Base-by-base conservation (phyloP, 2,888 invertebrate genomes). In the Cheilosia vulpina region DNA sequence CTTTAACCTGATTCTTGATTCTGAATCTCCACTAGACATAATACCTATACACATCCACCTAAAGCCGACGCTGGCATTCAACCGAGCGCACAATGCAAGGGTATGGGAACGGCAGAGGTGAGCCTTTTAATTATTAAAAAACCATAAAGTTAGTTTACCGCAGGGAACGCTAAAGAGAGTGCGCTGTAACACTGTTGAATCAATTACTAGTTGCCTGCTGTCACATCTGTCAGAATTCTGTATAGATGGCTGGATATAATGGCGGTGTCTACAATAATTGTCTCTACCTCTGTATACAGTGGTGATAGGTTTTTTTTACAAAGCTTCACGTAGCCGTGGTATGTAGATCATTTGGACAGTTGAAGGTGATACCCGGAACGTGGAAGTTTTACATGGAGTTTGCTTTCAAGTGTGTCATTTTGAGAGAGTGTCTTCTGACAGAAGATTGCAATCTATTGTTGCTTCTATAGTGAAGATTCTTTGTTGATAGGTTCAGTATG, bases 71-170 rank as follows among this genome's bases (percentile, higher is more conserved):
- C 52, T 52, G 52, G 2, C 13, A 47, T 17, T n/a, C 17, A n/a
- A 47, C 19, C n/a, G 2, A 17, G 24, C 57, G 52, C 34, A 50
- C 31, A 45, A 17, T 21, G 13, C 3, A 34, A 17, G 15, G 27
- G 27, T 1, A 27, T 27, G 27, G 27, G 6, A 2, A 27, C n/a
- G 41, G 41, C 19, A 34, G 38, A 43, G 24, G 27, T 38, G 50
- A 72, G 52, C 55, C 63, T 77, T 82, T 82, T 82, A 82, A 82
- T 82, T 77, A 77, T 82, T 82, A 72, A 77, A 82, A 77, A 77
- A 72, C 77, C 65, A 21, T 72, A 62, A 77, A 82, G 82, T 57
- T 72, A 72, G 60, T 50, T 66, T 17, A 47, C 77, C 52, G 69
- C 65, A 60, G 62, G 76, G 63, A 53, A 47, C 58, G 27, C 55